Base-by-base conservation (phyloP, 2,797 vertebrate species). In the Sternarchorhynchus goeldii region DNA sequence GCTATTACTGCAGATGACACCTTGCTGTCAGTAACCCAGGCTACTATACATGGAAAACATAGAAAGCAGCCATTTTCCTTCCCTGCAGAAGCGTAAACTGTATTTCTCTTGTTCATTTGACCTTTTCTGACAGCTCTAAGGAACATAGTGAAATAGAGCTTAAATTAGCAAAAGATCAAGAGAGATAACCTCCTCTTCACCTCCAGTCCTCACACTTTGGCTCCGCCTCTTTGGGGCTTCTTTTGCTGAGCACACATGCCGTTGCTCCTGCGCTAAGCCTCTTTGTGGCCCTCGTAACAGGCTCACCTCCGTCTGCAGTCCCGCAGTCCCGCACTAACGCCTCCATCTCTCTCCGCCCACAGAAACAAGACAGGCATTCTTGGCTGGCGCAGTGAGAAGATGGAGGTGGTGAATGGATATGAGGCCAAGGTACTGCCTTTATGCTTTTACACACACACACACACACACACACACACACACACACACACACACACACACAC, bases 361-460 rank as follows among this genome's bases (percentile, higher is more conserved):
- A 99, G 97, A 93, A 99, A 99, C 87, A 99, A 97, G 88, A 96
- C 96, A 0, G 97, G 97, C 31, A 96, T 99, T 82, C 92, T 98
- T 87, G 96, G 97, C 85, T 99, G 97, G 97, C 95, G 95, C 77
- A 98, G 96, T 0, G 97, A 99, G 93, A 99, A 96, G 93, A 97
- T 94, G 0, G 97, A 99, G 88, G 90, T 91, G 81, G 96, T 99
- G 90, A 99, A 99, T 1, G 96, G 97, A 78, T 99, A 98, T 0
- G 96, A 99, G 88, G 91, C 97, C 83, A 99, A 99, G 97, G 97
- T 99, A 90, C 6, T 65, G 57, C 36, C 16, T 78, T 50, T 50
- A 36, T 45, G 7, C n/a, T 21, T 53, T 32, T 10, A 34, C 50
- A 50, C 56, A 63, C 55, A 56, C 14, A 45, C 45, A 50, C 45